A percentile compares a stretch with the other conserved stretches of the same genome.
Evolutionary conservation across 2,797 vertebrate species (phyloP).

Genomic region (Sebastes hubbsi): DNA sequence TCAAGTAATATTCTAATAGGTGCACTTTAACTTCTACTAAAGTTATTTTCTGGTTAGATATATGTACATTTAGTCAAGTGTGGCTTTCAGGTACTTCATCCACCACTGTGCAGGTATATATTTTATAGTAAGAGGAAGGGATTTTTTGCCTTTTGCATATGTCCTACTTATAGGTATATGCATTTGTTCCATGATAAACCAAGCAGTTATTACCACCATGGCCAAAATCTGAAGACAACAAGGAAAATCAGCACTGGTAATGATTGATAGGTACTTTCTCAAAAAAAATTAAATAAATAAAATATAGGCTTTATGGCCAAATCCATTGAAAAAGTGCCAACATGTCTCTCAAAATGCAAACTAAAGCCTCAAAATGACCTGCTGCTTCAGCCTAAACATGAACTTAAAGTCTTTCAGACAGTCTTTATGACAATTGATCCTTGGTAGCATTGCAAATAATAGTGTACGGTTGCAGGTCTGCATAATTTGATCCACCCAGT

Average conservation of each 20-base stretch:
- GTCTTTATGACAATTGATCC: not conserved
- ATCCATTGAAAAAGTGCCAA: too few relatives aligned
- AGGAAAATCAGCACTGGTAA: not conserved
- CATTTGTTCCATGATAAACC: not conserved
- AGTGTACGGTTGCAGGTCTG: not conserved
- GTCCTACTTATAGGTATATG: not conserved
- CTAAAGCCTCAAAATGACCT: not conserved
- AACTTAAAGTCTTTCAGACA: not conserved
- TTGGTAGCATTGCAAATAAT: not conserved
- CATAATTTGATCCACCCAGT: not conserved
- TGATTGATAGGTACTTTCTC: too few relatives aligned
- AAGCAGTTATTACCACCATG: not conserved
- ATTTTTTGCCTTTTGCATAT: not conserved
- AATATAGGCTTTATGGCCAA: too few relatives aligned
- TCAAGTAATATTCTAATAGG: too few relatives aligned
- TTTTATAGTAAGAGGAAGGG: not conserved
- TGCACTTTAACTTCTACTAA: too few relatives aligned
- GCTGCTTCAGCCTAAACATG: not conserved
- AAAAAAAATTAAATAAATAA: too few relatives aligned
- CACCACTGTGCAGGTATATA: not conserved
- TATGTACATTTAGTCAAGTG: too few relatives aligned
- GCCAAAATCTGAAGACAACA: not conserved
- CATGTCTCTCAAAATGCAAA: too few relatives aligned
- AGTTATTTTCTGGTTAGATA: too few relatives aligned
- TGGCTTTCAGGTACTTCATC: too few relatives aligned